Evolutionary conservation across 2,888 invertebrate genomes (phyloP).

Genomic region (Cactoblastis cactorum): DNA sequence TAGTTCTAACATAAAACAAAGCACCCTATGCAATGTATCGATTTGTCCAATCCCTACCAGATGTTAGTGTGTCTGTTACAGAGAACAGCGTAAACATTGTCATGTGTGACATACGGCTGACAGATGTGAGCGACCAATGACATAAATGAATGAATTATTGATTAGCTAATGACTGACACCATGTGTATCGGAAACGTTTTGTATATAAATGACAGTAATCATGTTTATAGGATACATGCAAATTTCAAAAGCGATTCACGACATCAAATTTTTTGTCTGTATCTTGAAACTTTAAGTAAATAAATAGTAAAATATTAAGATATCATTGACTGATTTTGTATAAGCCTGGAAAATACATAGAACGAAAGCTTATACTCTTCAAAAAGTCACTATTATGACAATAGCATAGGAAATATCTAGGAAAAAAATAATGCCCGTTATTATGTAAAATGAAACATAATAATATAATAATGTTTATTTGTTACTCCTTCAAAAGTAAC

Average conservation of each 20-base stretch:
- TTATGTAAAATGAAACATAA: too few species aligned
- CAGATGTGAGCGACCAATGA: conserved; percentile 29
- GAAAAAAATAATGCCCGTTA: too few species aligned
- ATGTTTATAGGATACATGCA: not conserved
- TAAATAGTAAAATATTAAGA: too few species aligned
- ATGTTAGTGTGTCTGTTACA: conserved; percentile 3
- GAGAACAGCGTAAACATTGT: not conserved
- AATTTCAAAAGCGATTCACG: not conserved
- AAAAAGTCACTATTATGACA: too few species aligned
- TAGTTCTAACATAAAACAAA: not conserved
- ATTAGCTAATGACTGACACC: conserved; percentile 7
- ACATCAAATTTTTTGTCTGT: too few species aligned
- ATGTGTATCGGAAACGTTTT: not conserved
- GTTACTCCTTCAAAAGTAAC: too few species aligned
- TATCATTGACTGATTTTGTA: too few species aligned
- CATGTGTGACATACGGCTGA: conserved; percentile 32
- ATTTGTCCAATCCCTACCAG: conserved; percentile 7
- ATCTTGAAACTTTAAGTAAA: too few species aligned
- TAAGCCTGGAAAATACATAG: too few species aligned
- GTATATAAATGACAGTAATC: not conserved
- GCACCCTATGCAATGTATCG: not conserved
- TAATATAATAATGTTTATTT: too few species aligned
- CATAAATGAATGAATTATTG: not conserved
- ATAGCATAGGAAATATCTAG: too few species aligned
- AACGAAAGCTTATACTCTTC: too few species aligned